Conservation (phyloP, 2,888 invertebrate genomes). For the Lottia gigantea region DNA sequence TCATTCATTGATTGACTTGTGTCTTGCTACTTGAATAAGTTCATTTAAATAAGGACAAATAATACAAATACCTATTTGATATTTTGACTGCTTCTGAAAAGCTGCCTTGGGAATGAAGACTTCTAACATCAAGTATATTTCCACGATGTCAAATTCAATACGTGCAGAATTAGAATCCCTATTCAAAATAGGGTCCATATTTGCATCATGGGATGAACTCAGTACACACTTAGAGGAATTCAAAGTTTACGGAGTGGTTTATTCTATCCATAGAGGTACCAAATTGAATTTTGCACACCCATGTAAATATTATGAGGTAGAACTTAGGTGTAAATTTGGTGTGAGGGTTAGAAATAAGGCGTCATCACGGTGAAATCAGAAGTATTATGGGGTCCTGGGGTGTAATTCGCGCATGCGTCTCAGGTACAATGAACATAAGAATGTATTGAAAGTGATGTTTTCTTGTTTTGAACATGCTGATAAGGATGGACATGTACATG, state of each 20-base stretch:
- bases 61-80: too few species aligned
- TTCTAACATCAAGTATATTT: too few species aligned
- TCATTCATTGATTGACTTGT: too few species aligned
- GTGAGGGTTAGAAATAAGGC: background rate
- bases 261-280: background rate
- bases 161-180: background rate
- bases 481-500: background rate
- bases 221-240: background rate
- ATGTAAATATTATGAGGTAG: background rate
- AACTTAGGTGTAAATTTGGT: constrained; percentile 1
- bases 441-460: background rate
- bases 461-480: background rate
- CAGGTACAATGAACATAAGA: background rate
- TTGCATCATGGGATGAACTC: background rate
- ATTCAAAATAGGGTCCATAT: background rate
- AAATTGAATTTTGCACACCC: background rate
- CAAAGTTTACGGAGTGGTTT: background rate
- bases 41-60: too few species aligned
- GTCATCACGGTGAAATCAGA: background rate
- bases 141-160: too few species aligned
- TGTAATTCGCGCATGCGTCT: background rate
- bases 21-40: too few species aligned
- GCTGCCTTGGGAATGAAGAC: too few species aligned
- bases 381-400: background rate
- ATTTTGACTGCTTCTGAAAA: too few species aligned